Evolutionary conservation across 2,113 vertebrate genomes (phyloP).

Genomic region (Myxocyprinus asiaticus): DNA sequence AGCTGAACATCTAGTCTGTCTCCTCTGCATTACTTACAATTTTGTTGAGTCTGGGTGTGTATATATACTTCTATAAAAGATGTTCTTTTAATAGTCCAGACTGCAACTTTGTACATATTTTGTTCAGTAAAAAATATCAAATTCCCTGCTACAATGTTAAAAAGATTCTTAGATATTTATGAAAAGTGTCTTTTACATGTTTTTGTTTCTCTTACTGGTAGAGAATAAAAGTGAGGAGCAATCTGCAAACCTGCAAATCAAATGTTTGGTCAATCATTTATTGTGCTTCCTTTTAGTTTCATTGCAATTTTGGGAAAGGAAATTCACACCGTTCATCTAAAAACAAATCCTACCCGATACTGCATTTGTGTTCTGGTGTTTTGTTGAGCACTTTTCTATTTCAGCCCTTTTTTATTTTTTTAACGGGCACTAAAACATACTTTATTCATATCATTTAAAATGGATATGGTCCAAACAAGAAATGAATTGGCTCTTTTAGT

Average conservation of each 20-base stretch:
- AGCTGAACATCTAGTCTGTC: not conserved
- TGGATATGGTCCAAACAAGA: not conserved
- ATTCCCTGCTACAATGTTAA: constrained; percentile 71
- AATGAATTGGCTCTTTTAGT: not conserved
- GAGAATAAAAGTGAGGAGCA: constrained; percentile 67
- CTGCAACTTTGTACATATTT: constrained; percentile 69
- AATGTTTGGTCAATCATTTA: constrained; percentile 20
- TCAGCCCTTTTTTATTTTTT: not conserved
- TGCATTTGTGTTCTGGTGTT: not conserved
- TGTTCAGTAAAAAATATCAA: constrained; percentile 65
- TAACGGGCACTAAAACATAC: no score
- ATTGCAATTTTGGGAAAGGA: not conserved
- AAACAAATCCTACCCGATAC: not conserved
- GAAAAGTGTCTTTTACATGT: constrained; percentile 63
- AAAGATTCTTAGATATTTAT: constrained; percentile 82
- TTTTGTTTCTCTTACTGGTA: constrained; percentile 69
- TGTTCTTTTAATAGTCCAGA: constrained; percentile 51
- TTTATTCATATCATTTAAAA: not conserved
- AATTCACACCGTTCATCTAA: not conserved
- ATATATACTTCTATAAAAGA: no score
- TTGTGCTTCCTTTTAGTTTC: not conserved
- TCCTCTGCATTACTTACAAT: not conserved
- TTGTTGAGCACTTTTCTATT: not conserved
- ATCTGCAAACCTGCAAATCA: constrained; percentile 31
- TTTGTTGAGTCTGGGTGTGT: constrained; percentile 22